These are phyloP conservation scores for Ditula angustiorana DNA, from an alignment of 2,888 invertebrate genomes.

Conservation along the genomic window DNA sequence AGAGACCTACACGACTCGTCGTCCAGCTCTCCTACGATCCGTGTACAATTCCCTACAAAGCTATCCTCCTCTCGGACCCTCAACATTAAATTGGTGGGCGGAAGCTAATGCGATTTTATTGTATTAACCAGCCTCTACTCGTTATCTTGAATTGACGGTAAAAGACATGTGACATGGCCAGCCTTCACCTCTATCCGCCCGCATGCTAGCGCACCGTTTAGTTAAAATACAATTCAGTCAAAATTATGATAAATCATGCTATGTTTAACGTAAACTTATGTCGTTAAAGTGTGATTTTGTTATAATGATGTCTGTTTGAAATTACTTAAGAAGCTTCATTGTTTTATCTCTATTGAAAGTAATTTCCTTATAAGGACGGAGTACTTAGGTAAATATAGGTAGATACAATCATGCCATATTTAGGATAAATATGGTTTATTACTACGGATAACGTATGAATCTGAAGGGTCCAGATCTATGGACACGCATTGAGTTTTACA, in stretches of 20 bases:
- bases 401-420: neutral
- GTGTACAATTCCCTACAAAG: conserved; percentile 36
- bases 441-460: no score
- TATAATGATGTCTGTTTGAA: conserved; percentile 11
- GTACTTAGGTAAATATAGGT: neutral
- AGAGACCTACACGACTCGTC: neutral
- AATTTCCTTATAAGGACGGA: neutral
- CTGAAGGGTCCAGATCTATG: no score
- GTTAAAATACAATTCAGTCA: conserved; percentile 34
- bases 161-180: conserved; percentile 53
- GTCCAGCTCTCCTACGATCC: neutral
- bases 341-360: neutral
- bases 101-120: conserved; percentile 59
- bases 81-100: conserved; percentile 59
- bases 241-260: conserved; percentile 29
- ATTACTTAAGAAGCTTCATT: neutral
- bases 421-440: no score
- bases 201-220: conserved; percentile 45
- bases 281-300: conserved; percentile 14
- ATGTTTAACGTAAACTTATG: conserved; percentile 6
- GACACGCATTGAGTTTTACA: no score
- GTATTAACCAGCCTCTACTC: conserved; percentile 57
- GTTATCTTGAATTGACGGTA: conserved; percentile 55
- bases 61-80: conserved; percentile 50
- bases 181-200: conserved; percentile 57